A percentile compares a stretch with the other conserved stretches of the same genome.
Conservation (phyloP, 2,888 invertebrate species). For the Theodoxus fluviatilis region DNA sequence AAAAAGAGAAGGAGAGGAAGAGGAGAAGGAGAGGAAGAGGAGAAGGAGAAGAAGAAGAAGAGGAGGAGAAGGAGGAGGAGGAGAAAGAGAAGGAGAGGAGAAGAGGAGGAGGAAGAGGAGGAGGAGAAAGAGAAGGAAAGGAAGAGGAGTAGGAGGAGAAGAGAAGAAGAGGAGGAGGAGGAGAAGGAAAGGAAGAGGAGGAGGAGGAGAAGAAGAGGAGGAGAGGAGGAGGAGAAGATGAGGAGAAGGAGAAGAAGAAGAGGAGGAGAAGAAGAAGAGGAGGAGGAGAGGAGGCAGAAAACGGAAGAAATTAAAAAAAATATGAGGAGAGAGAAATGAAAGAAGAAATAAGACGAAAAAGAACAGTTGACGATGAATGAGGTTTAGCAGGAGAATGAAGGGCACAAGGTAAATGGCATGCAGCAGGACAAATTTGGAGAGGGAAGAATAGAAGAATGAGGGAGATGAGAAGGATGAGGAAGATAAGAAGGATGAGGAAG, state of each 20-base stretch:
- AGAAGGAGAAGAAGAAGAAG: background rate
- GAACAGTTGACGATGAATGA: background rate
- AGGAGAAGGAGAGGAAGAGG: background rate
- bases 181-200: background rate
- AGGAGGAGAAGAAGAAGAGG: background rate
- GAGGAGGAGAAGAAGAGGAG: background rate
- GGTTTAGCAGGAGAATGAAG: too few species aligned
- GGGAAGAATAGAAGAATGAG: too few species aligned
- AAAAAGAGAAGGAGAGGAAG: background rate
- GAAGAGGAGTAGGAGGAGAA: conserved; percentile 1
- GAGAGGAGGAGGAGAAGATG: background rate
- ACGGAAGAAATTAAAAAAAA: background rate
- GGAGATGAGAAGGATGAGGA: too few species aligned
- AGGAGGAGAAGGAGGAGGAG: background rate
- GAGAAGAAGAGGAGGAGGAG: background rate
- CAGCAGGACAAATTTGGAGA: too few species aligned
- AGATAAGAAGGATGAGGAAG: too few species aligned
- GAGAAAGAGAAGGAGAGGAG: background rate
- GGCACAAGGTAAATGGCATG: too few species aligned
- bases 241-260: background rate
- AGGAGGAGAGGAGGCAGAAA: background rate
- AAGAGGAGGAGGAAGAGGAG: background rate
- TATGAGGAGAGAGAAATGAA: conserved; percentile 4
- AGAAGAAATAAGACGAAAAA: conserved; percentile 3
- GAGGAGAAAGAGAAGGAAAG: background rate